A percentile compares a stretch with the other conserved stretches of the same genome.
Evolutionary conservation across 2,797 vertebrate genomes (phyloP).

Genomic region (Cynodonichthys magdalenae): DNA sequence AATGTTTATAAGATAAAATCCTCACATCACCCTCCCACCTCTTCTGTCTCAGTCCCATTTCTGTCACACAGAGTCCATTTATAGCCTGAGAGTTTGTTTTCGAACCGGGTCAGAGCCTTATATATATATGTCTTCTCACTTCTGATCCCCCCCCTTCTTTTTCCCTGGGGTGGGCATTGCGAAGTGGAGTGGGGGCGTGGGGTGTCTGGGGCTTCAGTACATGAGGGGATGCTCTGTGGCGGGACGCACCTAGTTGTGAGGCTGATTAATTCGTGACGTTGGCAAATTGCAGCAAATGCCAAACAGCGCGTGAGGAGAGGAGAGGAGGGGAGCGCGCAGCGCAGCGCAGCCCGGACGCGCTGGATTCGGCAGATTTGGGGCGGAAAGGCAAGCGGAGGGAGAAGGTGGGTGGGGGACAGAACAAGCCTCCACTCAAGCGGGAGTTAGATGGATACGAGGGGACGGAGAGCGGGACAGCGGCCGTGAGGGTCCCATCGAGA

Average conservation of each 20-base stretch:
- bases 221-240: conserved; percentile 13
- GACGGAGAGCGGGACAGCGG: conserved; percentile 52
- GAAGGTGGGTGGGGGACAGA: conserved; percentile 38
- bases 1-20: conserved; percentile 5
- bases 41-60: conserved; percentile 14
- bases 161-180: neutral
- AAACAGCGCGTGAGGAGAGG: conserved; percentile 47
- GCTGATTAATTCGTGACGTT: conserved; percentile 62
- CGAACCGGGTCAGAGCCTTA: conserved; percentile 14
- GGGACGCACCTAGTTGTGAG: conserved; percentile 19
- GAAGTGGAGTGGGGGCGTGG: neutral
- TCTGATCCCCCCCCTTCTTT: neutral
- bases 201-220: conserved; percentile 21
- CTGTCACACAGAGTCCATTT: conserved; percentile 11
- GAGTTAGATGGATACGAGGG: conserved; percentile 57
- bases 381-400: conserved; percentile 54
- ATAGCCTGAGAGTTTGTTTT: conserved; percentile 20
- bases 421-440: conserved; percentile 8
- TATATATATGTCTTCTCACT: conserved; percentile 6
- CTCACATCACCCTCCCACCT: neutral
- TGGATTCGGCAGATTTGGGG: conserved; percentile 65
- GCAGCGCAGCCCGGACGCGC: conserved; percentile 61
- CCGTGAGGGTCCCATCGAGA: conserved; percentile 60
- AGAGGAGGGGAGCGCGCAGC: conserved; percentile 3
- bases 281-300: conserved; percentile 76